Evolutionary conservation across 2,888 invertebrate genomes (phyloP).

Genomic region (Oscheius sp.): DNA sequence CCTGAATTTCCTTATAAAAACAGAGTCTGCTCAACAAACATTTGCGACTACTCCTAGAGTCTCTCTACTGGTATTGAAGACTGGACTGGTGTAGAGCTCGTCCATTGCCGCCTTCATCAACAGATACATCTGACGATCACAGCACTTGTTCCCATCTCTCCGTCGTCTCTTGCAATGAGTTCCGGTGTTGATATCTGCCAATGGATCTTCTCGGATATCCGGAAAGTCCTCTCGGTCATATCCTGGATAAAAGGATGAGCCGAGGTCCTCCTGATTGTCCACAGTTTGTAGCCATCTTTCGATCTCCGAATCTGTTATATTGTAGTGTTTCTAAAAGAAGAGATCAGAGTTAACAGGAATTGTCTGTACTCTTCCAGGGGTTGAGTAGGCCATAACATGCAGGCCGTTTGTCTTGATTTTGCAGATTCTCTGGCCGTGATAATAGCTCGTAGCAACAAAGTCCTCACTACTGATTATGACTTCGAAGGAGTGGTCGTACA

Average conservation of each 20-base stretch:
- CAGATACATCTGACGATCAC: neutral
- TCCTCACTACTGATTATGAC: conserved; percentile 46
- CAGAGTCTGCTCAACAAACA: neutral
- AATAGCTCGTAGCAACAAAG: conserved; percentile 41
- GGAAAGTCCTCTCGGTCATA: neutral
- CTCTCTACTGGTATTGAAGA: conserved; percentile 12
- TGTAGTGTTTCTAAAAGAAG: conserved; percentile 1
- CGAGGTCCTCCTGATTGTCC: conserved; percentile 20
- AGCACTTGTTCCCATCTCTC: conserved; percentile 8
- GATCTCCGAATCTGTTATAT: neutral
- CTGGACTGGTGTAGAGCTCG: conserved; percentile 7
- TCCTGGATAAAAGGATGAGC: conserved; percentile 1
- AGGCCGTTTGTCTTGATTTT: conserved; percentile 39
- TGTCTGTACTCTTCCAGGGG: conserved; percentile 38
- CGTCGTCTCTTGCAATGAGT: conserved; percentile 3
- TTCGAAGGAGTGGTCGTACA: conserved; percentile 47
- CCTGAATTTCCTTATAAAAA: neutral
- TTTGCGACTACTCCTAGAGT: conserved; percentile 11
- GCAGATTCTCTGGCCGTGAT: conserved; percentile 43
- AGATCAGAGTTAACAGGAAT: neutral
- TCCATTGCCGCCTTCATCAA: conserved; percentile 4
- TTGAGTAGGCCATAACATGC: conserved; percentile 46
- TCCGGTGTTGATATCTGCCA: conserved; percentile 8
- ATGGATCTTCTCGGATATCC: conserved; percentile 16
- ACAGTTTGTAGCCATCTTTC: neutral